Evolutionary conservation across 1,140 invertebrate genomes (phyloP), one percentile per base, ranked within the genome.

Genomic region (Trichonephila clavipes): DNA sequence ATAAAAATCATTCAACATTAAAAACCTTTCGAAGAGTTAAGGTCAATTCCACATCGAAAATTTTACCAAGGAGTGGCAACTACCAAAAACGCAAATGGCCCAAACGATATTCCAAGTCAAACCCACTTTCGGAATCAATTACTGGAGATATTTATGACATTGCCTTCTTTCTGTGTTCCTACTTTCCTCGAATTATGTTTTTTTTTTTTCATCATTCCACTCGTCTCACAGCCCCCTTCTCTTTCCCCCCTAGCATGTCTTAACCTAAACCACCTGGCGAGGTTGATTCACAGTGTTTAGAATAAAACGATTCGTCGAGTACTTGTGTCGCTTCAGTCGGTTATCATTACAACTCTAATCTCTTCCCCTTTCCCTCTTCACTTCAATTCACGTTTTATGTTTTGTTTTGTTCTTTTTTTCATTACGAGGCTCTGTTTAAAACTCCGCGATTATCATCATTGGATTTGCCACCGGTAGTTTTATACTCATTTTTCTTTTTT

Each of bases 241-340:
- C n/a, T 21, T 40, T 62, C 28, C 7, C 14, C 28, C 8, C 7
- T n/a, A 40, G 1, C 10, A 3, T 34, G n/a, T 64, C 34, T 28
- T 34, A 64, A 87, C 59, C 85, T 62, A 28, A 51, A 10, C 85
- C 85, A 87, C 59, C 85, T 87, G 59, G 59, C 59, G 28, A 3
- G 24, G 62, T 87, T 87, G 59, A 24, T 61, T 61, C 18, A n/a
- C n/a, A n/a, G 85, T 40, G n/a, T 34, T 34, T 34, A 40, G 59
- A 19, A 87, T 61, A 28, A 87, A 87, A 28, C 59, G 51, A 61
- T 87, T 40, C 85, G 7, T 64, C 62, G 58, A 87, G 28, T 64
- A 21, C 59, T 87, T n/a, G 66, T 69, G 58, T 87, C 6, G 85
- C 19, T 34, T 12, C 19, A 34, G 18, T 34, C 24, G 28, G 24